Conservation (phyloP, 1,140 invertebrate species). For the Oreohelix idahoensis region DNA sequence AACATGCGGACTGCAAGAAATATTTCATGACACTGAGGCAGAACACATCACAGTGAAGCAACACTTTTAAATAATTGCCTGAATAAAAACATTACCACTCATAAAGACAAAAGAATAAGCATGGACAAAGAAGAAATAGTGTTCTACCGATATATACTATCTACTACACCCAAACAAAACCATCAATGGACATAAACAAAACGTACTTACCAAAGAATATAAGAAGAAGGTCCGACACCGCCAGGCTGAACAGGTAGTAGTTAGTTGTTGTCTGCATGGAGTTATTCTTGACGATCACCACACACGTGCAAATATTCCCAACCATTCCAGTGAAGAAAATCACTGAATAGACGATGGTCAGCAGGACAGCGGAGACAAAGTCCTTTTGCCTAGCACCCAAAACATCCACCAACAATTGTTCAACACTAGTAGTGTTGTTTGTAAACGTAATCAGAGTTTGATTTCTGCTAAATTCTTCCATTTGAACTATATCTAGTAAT, state of each 20-base stretch:
- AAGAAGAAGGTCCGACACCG: conserved; percentile 91
- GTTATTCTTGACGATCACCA: conserved; percentile 64
- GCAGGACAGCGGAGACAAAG: conserved; percentile 44
- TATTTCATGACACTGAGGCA: too few species aligned
- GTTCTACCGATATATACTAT: too few species aligned
- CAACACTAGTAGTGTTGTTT: conserved; percentile 26
- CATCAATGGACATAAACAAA: too few species aligned
- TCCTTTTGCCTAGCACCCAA: conserved; percentile 51
- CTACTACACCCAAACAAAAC: too few species aligned
- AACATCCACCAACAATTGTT: conserved; percentile 41
- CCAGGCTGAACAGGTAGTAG: conserved; percentile 92
- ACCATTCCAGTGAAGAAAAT: conserved; percentile 65
- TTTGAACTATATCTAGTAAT: neutral
- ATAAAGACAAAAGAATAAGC: too few species aligned
- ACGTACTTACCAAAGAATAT: conserved; percentile 77
- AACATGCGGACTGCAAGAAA: too few species aligned
- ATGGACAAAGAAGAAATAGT: too few species aligned
- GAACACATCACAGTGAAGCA: too few species aligned
- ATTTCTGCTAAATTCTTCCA: neutral
- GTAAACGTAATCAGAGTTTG: neutral
- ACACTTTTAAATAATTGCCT: too few species aligned
- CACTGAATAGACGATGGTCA: conserved; percentile 61
- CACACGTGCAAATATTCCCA: conserved; percentile 68
- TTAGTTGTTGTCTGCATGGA: conserved; percentile 84
- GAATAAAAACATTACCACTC: too few species aligned